These are phyloP conservation scores for Glossosoma conforme DNA, from an alignment of 1,140 invertebrate species.

Conservation along the genomic window DNA sequence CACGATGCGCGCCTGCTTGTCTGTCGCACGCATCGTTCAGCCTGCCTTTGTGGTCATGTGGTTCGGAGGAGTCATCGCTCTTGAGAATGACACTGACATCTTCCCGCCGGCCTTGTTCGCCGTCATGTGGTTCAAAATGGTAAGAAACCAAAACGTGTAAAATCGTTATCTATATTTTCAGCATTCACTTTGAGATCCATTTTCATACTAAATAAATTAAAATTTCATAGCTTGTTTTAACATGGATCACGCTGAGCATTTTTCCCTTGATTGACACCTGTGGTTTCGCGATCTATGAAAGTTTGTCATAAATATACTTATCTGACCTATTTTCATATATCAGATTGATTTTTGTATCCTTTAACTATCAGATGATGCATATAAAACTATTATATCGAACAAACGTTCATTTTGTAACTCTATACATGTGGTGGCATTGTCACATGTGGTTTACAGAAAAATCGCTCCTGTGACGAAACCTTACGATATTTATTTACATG, in stretches of 20 bases:
- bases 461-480: no score
- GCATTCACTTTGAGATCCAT: neutral
- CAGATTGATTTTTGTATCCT: no score
- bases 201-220: neutral
- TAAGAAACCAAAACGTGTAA: slow-evolving; percentile 33
- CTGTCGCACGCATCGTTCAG: slow-evolving; percentile 54
- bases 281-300: neutral
- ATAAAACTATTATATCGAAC: no score
- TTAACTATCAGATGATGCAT: no score
- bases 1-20: slow-evolving; percentile 47
- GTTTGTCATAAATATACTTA: neutral
- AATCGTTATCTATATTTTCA: neutral
- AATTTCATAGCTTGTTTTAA: neutral
- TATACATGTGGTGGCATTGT: no score
- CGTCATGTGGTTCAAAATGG: slow-evolving; percentile 51
- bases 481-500: no score
- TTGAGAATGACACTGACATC: slow-evolving; percentile 61
- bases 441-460: no score
- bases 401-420: no score
- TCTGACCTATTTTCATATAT: neutral
- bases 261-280: neutral
- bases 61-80: slow-evolving; percentile 65
- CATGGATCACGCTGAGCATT: neutral
- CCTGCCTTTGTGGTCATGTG: slow-evolving; percentile 60
- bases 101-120: slow-evolving; percentile 57